These are phyloP conservation scores for Tonatia bakeri DNA, from an alignment of 2,113 vertebrate genomes.

Conservation along the genomic window DNA sequence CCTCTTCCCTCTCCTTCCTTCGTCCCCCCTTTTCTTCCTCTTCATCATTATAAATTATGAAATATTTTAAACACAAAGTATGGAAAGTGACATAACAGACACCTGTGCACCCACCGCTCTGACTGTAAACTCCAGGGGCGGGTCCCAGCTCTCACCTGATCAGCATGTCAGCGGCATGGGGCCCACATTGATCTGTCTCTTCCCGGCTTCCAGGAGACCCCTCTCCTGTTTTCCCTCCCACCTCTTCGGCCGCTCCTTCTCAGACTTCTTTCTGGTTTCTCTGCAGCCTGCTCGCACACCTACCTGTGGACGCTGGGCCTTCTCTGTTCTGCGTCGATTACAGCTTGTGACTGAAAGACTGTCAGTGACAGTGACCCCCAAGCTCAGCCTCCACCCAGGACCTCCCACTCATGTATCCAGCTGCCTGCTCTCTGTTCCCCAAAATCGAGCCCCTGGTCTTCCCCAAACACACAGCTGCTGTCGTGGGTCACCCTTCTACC, in stretches of 20 bases:
- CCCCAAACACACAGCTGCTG: background rate
- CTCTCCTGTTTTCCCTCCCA: too few relatives aligned
- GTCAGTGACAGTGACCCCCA: background rate
- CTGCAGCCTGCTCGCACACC: rapidly evolving
- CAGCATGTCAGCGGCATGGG: rapidly evolving
- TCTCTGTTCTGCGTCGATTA: background rate
- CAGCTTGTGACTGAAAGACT: rapidly evolving
- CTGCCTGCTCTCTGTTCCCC: background rate
- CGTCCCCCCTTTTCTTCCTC: background rate
- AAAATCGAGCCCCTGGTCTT: background rate
- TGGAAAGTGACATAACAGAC: background rate
- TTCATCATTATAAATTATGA: background rate
- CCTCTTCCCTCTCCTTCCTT: background rate
- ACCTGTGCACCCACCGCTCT: rapidly evolving
- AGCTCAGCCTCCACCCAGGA: background rate
- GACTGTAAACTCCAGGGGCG: too few relatives aligned
- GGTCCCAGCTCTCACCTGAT: too few relatives aligned
- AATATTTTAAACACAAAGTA: background rate
- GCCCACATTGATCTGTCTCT: rapidly evolving
- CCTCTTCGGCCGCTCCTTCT: background rate
- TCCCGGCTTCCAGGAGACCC: background rate
- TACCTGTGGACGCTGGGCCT: background rate
- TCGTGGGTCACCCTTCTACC: too few relatives aligned
- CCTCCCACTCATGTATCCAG: background rate
- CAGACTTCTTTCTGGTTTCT: background rate